phyloP scores from a whole-genome alignment of 1,140 invertebrate genomes.

The Gonioctena quinquepunctata region DNA sequence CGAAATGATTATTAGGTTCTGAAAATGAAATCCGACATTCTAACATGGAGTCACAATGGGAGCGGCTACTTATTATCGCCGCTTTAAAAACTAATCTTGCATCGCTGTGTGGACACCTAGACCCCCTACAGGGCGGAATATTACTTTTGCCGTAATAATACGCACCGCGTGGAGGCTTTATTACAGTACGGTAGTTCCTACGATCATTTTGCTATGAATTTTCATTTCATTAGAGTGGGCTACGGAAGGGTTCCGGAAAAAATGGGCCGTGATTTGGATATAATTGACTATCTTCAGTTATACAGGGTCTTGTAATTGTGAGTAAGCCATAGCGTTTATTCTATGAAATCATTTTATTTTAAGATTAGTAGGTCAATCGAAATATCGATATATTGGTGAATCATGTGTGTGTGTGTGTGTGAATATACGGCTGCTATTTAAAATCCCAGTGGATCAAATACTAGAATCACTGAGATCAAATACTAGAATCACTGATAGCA shows the following conservation, averaged over 20 bases:
- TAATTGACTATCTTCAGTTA: too few species aligned
- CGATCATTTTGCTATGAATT: neutral
- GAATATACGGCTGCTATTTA: too few species aligned
- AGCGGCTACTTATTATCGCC: neutral
- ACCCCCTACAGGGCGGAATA: neutral
- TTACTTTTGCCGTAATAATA: neutral
- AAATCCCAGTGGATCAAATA: too few species aligned
- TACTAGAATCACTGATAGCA: too few species aligned
- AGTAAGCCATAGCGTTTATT: too few species aligned
- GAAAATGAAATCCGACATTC: neutral
- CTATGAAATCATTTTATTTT: too few species aligned
- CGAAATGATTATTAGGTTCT: neutral
- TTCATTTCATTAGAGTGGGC: neutral
- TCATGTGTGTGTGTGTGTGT: too few species aligned
- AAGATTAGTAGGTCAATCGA: too few species aligned
- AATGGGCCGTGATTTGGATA: neutral
- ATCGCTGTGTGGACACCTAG: neutral
- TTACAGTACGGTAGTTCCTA: neutral
- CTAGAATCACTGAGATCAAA: too few species aligned
- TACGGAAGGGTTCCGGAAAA: neutral
- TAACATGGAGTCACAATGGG: neutral
- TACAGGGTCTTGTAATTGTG: too few species aligned
- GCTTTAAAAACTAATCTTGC: neutral
- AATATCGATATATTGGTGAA: too few species aligned
- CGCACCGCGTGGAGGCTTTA: neutral